Conservation (phyloP, 2,888 invertebrate species). For the Scaptomyza polygonia region DNA sequence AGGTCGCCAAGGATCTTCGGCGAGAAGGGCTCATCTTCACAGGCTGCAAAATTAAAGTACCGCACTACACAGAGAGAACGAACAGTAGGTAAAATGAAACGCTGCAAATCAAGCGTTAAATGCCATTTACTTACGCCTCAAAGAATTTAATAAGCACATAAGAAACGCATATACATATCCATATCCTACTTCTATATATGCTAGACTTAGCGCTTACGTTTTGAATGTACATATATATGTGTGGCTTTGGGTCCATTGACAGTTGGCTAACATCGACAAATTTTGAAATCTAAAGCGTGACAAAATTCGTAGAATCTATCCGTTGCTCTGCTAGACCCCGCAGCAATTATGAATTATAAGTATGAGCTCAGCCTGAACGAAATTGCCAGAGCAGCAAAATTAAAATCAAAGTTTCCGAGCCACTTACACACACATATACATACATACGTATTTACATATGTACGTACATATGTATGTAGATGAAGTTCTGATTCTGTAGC, state of each 20-base stretch:
- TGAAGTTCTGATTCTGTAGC: slow-evolving; percentile 11
- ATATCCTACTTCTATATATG: background rate
- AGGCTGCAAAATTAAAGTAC: slow-evolving; percentile 52
- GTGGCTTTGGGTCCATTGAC: slow-evolving; percentile 47
- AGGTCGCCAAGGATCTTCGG: slow-evolving; percentile 53
- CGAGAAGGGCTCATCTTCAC: slow-evolving; percentile 23
- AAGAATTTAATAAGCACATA: slow-evolving; percentile 49
- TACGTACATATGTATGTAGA: slow-evolving; percentile 4
- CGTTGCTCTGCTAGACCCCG: slow-evolving; percentile 23
- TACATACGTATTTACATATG: slow-evolving; percentile 4
- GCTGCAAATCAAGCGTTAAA: slow-evolving; percentile 81
- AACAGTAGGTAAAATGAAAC: slow-evolving; percentile 68
- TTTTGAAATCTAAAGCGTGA: slow-evolving; percentile 74
- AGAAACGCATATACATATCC: background rate
- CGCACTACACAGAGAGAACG: background rate
- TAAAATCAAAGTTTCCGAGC: slow-evolving; percentile 50
- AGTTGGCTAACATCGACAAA: slow-evolving; percentile 73
- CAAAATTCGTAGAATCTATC: slow-evolving; percentile 61
- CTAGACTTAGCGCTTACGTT: slow-evolving; percentile 12
- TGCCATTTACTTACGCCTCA: slow-evolving; percentile 81
- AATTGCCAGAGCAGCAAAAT: slow-evolving; percentile 69
- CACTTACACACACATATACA: slow-evolving; percentile 35
- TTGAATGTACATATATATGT: slow-evolving; percentile 8
- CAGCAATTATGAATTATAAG: slow-evolving; percentile 45
- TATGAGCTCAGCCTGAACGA: slow-evolving; percentile 17